Evolutionary conservation across 2,113 vertebrate genomes (phyloP).

Genomic region (Rhabdomys dilectus): DNA sequence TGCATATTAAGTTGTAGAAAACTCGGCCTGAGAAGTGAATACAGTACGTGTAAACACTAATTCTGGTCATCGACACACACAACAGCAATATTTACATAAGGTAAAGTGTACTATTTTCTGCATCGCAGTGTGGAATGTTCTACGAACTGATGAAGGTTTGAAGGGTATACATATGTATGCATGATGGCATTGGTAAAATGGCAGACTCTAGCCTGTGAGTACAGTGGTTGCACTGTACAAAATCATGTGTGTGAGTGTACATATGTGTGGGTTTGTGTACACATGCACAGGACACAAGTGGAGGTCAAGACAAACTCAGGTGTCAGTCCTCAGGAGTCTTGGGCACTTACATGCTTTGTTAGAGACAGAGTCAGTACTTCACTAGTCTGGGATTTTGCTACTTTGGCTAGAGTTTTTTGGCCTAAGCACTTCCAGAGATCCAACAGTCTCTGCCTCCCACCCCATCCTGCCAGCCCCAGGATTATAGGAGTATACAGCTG

Average conservation of each 20-base stretch:
- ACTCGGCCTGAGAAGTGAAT: background rate
- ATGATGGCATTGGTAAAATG: background rate
- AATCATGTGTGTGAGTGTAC: background rate
- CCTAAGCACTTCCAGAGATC: no score
- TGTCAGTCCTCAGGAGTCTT: background rate
- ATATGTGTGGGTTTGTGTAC: background rate
- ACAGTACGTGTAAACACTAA: background rate
- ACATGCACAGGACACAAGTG: background rate
- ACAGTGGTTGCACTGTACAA: background rate
- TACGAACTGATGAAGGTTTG: background rate
- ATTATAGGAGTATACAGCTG: no score
- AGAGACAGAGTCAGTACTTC: background rate
- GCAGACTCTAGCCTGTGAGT: fast-evolving
- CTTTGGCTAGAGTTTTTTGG: background rate
- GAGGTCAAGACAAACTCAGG: background rate
- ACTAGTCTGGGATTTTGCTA: background rate
- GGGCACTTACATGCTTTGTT: background rate
- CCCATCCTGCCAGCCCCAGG: no score
- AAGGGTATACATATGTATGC: fast-evolving
- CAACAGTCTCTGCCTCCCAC: no score
- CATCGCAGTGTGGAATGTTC: background rate
- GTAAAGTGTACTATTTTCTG: background rate
- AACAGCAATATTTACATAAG: background rate
- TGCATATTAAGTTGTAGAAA: background rate
- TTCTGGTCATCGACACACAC: background rate